Conservation (phyloP, 2,113 vertebrate species). For the Hymenochirus boettgeri region DNA sequence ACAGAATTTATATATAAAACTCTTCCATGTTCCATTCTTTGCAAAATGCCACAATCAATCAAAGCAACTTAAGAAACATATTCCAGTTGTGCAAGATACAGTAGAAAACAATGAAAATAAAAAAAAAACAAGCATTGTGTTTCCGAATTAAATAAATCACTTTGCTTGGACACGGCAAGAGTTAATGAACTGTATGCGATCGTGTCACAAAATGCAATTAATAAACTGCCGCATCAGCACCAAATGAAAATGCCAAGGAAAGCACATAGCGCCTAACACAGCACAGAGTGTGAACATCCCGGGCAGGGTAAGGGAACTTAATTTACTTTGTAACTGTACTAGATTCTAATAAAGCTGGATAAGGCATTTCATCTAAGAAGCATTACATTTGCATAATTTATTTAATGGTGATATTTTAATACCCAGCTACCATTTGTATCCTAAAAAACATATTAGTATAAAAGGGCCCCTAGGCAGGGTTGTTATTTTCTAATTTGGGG, state of each 20-base stretch:
- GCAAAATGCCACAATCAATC: too few relatives aligned
- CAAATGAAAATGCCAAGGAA: constrained; percentile 14
- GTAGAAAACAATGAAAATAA: too few relatives aligned
- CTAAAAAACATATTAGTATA: too few relatives aligned
- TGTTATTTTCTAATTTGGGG: too few relatives aligned
- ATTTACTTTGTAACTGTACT: constrained; percentile 8
- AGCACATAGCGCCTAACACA: constrained; percentile 1
- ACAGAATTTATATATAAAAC: too few relatives aligned
- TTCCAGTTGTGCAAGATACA: too few relatives aligned
- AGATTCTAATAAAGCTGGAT: constrained; percentile 7
- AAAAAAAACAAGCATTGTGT: too few relatives aligned
- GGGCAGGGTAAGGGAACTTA: constrained; percentile 1
- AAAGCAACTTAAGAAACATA: too few relatives aligned
- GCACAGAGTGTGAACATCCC: background rate
- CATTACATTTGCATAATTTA: constrained; percentile 18
- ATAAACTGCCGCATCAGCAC: constrained; percentile 11
- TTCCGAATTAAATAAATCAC: constrained; percentile 6
- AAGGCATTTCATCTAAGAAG: constrained; percentile 5
- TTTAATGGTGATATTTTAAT: background rate
- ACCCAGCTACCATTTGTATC: too few relatives aligned
- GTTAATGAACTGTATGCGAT: background rate
- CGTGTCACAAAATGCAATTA: constrained; percentile 7
- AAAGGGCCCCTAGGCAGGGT: too few relatives aligned
- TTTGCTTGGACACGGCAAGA: background rate
- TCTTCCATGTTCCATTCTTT: too few relatives aligned